Evolutionary conservation across 2,888 invertebrate species (phyloP), one percentile per base, ranked within the genome.

Genomic region (Drosophila infuscata): DNA sequence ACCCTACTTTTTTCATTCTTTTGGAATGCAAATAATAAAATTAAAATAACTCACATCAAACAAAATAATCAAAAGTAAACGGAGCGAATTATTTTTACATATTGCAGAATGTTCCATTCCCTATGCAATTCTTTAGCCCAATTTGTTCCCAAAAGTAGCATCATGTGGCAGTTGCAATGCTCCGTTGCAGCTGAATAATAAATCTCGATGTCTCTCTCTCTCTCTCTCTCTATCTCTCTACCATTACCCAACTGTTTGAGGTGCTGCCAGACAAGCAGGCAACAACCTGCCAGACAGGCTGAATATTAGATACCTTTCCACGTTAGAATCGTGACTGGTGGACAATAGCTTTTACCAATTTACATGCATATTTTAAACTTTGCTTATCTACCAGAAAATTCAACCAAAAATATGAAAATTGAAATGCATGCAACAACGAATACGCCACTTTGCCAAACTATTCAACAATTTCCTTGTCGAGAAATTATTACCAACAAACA

Each of bases 271-370:
- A 70, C 79, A 58, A 41, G 52, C 46, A 64, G 70, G 20, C 53
- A 56, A 67, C 46, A 56, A 57, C 32, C 57, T 53, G 62, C 32
- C 60, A 71, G 70, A 62, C 70, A 65, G 72, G 38, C 74, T 75
- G 76, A 68, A 82, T 78, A 74, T 82, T 72, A 76, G 67, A 82
- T 85, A 79, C 68, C 65, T 71, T 36, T 79, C 73, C 76, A 74
- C 76, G 87, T 84, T 79, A 76, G 74, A 79, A 74, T 75, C 76
- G 76, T 84, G 88, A 84, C 84, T 85, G 65, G 72, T 71, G 74
- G 66, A 70, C 81, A 76, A 74, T 68, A 43, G 68, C 83, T 72
- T 76, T 86, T 79, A 62, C 78, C 82, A 73, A 68, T 76, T 82
- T 74, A 78, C 82, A 78, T 76, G 71, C 70, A 87, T 84, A 82